A percentile compares a stretch with the other conserved stretches of the same genome.
Conservation (phyloP, 2,113 vertebrate genomes). For the Tyto alba region DNA sequence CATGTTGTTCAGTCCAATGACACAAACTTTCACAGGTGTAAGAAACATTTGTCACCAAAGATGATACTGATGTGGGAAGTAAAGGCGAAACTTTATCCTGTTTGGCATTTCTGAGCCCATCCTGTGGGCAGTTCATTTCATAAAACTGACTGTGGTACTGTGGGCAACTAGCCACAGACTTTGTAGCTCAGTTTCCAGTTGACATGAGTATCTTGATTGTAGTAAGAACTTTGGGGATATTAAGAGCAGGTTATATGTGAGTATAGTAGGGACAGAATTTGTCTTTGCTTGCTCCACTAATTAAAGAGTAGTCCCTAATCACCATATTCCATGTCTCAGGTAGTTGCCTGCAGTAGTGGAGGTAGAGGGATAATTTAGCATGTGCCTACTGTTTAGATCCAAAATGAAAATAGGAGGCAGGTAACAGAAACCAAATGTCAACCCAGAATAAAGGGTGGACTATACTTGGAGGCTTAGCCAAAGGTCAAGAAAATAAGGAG, state of each 20-base stretch:
- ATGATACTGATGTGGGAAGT: not conserved
- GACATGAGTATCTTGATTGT: not conserved
- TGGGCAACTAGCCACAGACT: not conserved
- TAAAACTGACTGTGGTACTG: not conserved
- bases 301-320: not conserved
- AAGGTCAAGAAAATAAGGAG: not conserved
- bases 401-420: not conserved
- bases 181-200: not conserved
- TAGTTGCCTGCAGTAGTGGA: not conserved
- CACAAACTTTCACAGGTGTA: not conserved
- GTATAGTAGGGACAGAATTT: not conserved
- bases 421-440: not conserved
- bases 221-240: not conserved
- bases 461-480: not conserved
- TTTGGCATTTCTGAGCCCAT: not conserved
- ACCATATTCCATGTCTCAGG: not conserved
- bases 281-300: not conserved
- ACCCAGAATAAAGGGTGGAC: not conserved
- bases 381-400: not conserved
- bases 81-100: not conserved
- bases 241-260: not conserved
- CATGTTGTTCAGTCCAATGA: not conserved
- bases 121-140: not conserved
- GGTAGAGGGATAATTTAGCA: not conserved
- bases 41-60: not conserved